Conservation (phyloP, 2,888 invertebrate species). For the Omphaloscelis lunosa region DNA sequence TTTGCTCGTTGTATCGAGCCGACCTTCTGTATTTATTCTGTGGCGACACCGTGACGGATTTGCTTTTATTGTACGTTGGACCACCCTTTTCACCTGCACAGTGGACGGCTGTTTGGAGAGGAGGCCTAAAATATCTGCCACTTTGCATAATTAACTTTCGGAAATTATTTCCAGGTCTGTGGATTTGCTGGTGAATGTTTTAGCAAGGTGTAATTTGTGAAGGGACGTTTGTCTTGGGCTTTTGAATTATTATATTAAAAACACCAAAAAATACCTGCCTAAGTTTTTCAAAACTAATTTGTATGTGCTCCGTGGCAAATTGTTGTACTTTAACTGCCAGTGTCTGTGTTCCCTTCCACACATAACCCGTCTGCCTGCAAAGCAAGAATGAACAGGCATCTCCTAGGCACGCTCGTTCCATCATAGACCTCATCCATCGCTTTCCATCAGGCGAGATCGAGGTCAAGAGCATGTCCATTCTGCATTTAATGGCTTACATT, state of each 20-base stretch:
- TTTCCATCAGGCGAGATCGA: no score
- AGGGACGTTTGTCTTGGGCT: constrained; percentile 2
- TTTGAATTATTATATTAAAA: background rate
- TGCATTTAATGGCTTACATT: no score
- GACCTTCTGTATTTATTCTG: constrained; percentile 8
- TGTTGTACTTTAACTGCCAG: background rate
- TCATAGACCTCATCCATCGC: no score
- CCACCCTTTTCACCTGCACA: constrained; percentile 61
- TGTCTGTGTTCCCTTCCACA: no score
- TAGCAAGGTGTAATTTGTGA: constrained; percentile 20
- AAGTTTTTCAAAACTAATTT: no score
- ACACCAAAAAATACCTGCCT: background rate
- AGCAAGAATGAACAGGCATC: no score
- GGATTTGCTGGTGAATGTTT: constrained; percentile 34
- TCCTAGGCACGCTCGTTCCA: no score
- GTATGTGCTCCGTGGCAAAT: background rate
- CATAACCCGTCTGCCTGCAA: no score
- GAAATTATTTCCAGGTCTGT: constrained; percentile 53
- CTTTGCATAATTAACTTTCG: constrained; percentile 57
- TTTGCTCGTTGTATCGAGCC: background rate
- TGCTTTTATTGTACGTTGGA: constrained; percentile 61
- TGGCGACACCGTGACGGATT: constrained; percentile 55
- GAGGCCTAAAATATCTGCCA: constrained; percentile 53
- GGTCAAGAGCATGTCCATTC: no score
- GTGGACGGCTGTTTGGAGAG: constrained; percentile 53